phyloP scores from a whole-genome alignment of 1,140 invertebrate species.

The Trypoxylus dichotomus region DNA sequence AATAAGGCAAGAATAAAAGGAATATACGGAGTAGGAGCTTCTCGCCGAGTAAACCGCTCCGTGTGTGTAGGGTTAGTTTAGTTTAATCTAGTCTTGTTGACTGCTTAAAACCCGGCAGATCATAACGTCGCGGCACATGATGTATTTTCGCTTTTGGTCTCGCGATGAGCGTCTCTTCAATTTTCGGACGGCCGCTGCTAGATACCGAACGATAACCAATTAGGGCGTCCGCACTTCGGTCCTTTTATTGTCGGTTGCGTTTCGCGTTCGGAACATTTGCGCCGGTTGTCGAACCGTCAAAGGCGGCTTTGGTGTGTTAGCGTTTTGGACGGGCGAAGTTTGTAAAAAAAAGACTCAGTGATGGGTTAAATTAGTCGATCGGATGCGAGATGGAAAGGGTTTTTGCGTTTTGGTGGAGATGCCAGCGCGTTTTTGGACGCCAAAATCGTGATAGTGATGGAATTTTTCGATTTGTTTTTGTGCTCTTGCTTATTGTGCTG shows the following conservation, averaged over 20 bases:
- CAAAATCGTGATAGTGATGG: background rate
- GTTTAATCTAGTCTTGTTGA: conserved; percentile 7
- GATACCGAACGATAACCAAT: background rate
- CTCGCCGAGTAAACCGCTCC: background rate
- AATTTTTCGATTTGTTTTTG: background rate
- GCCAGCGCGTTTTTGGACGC: background rate
- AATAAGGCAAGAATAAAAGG: background rate
- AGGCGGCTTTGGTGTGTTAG: too few relatives aligned
- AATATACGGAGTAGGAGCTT: conserved; percentile 4
- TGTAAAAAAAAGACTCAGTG: background rate
- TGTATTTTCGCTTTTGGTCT: conserved; percentile 4
- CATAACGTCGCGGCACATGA: background rate
- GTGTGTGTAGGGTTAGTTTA: conserved; percentile 15
- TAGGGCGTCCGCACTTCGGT: background rate
- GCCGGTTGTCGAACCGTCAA: too few relatives aligned
- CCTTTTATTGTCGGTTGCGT: background rate
- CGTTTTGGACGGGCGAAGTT: too few relatives aligned
- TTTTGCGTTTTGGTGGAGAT: background rate
- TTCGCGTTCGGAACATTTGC: background rate
- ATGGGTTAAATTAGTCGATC: background rate
- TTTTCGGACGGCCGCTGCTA: background rate
- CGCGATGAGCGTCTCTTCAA: background rate
- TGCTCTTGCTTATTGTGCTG: background rate
- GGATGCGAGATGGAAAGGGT: background rate
- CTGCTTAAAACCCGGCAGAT: background rate